phyloP scores from a whole-genome alignment of 2,888 invertebrate species.

The Acrobasis repandana region DNA sequence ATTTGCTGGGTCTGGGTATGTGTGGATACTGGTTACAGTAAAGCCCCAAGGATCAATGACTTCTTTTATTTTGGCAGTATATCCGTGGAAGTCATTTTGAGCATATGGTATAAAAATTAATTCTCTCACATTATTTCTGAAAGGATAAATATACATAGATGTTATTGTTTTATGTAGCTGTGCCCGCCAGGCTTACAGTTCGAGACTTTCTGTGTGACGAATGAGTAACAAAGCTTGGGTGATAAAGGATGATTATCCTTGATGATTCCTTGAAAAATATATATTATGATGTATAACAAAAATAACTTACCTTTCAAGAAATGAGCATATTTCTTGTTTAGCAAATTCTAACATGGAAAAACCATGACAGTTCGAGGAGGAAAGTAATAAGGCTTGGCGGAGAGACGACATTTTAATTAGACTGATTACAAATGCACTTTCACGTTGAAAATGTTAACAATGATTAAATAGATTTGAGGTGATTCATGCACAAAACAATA shows the following conservation, averaged over 20 bases:
- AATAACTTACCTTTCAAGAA: slow-evolving; percentile 83
- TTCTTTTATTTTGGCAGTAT: slow-evolving; percentile 83
- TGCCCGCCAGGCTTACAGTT: too few relatives aligned
- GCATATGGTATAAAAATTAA: slow-evolving; percentile 91
- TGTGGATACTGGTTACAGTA: slow-evolving; percentile 86
- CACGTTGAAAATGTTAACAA: background rate
- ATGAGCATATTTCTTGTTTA: slow-evolving; percentile 83
- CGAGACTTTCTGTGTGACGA: too few relatives aligned
- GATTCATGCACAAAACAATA: too few relatives aligned
- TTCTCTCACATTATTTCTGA: slow-evolving; percentile 84
- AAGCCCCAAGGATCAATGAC: slow-evolving; percentile 86
- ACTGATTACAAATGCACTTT: background rate
- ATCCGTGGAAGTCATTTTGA: slow-evolving; percentile 84
- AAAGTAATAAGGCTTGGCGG: slow-evolving; percentile 85
- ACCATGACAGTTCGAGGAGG: slow-evolving; percentile 87
- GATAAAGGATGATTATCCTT: too few relatives aligned
- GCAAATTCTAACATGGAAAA: slow-evolving; percentile 86
- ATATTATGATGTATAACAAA: background rate
- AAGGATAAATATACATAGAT: slow-evolving; percentile 48
- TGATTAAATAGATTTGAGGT: background rate
- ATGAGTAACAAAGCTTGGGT: too few relatives aligned
- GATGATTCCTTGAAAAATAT: too few relatives aligned
- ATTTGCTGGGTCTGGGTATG: slow-evolving; percentile 75
- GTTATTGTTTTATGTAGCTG: background rate
- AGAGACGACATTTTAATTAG: slow-evolving; percentile 2